Conservation (phyloP, 2,797 vertebrate genomes). For the Selene dorsalis region DNA sequence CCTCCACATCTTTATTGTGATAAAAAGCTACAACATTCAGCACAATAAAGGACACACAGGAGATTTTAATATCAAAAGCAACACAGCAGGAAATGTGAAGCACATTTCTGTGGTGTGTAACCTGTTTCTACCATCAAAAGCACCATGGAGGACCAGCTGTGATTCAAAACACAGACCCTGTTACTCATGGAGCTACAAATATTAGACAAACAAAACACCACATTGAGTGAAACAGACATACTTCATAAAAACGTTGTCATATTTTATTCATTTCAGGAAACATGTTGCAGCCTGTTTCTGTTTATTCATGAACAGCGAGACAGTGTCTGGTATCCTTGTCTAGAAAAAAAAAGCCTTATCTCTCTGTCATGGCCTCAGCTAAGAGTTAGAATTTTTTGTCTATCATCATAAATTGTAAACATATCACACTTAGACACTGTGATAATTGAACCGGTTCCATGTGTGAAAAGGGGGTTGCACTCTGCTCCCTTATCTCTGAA, state of each 20-base stretch:
- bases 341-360: background rate
- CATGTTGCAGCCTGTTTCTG: background rate
- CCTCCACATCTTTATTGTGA: background rate
- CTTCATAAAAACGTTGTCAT: background rate
- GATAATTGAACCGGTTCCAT: background rate
- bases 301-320: background rate
- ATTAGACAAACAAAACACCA: background rate
- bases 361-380: background rate
- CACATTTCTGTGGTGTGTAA: background rate
- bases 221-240: background rate
- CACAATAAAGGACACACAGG: background rate
- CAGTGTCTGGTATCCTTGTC: background rate
- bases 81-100: background rate
- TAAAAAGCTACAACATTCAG: background rate
- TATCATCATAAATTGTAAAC: background rate
- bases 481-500: conserved; percentile 36
- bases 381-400: background rate
- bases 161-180: background rate
- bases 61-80: background rate
- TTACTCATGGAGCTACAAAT: background rate
- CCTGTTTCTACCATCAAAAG: background rate
- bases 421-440: background rate
- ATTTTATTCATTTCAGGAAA: background rate
- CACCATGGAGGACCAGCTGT: background rate
- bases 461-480: conserved; percentile 12